phyloP scores from a whole-genome alignment of 2,113 vertebrate genomes.

The Nipponia nippon region DNA sequence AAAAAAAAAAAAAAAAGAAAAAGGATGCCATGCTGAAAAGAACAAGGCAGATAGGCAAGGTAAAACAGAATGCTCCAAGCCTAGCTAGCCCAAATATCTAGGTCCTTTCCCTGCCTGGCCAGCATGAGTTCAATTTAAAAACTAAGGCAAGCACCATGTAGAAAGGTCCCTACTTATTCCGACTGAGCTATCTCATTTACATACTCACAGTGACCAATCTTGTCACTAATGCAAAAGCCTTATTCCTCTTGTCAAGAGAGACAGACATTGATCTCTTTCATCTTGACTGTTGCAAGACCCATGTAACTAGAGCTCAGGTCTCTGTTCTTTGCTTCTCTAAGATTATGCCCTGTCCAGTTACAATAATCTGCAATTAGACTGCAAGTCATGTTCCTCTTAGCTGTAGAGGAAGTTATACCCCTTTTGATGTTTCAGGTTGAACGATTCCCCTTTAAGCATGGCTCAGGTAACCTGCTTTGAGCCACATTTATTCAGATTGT shows the following conservation, averaged over 20 bases:
- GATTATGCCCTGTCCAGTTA: neutral
- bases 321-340: neutral
- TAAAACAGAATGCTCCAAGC: neutral
- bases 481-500: neutral
- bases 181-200: neutral
- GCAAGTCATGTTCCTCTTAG: conserved; percentile 15
- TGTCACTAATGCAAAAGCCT: conserved; percentile 13
- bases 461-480: neutral
- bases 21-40: neutral
- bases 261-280: conserved; percentile 28
- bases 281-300: neutral
- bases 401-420: neutral
- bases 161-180: neutral
- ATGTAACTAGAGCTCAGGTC: conserved; percentile 24
- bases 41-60: neutral
- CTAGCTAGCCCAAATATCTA: neutral
- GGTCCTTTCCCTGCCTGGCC: neutral
- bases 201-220: neutral
- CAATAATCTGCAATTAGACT: conserved; percentile 11
- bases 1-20: neutral
- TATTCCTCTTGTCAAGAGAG: neutral
- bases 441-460: neutral
- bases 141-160: neutral
- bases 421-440: conserved; percentile 30
- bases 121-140: neutral